Base-by-base conservation (phyloP, 2,888 invertebrate species). In the Apodemia hepburni region DNA sequence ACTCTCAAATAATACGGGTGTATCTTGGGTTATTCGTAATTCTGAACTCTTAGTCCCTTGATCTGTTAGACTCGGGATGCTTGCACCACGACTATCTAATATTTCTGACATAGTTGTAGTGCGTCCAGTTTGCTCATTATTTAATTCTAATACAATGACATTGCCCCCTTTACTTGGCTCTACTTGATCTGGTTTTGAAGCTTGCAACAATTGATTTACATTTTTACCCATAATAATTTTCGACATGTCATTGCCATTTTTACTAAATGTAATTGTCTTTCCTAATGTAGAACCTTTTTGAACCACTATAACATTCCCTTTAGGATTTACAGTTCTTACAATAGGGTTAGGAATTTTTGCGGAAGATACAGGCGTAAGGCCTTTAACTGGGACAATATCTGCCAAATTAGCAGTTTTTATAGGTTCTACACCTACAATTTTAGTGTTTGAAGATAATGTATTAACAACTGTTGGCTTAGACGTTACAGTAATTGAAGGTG, bases 251-350 rank as follows among this genome's bases (percentile, higher is more conserved):
- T 82, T 89, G 11, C 85, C 85, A 69, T 89, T 91, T 74, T 91
- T 92, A 0, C 89, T 80, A 65, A 92, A 89, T 15, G 87, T 78
- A 65, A 92, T 73, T 9, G 90, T 83, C 78, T 92, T 92, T 58
- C 92, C 92, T 73, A 92, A 80, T 35, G 92, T 79, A 27, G 91
- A 84, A 54, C 93, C 93, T 74, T 94, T 94, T 73, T 93, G 93
- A 33, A 94, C 92, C 27, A 94, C 92, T 69, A 94, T 93, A 29
- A 94, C 87, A 73, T 92, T 93, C 61, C 93, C 92, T 78, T 93
- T 94, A 29, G 89, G 78, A 68, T 81, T 87, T 58, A 84, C 79
- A 22, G 89, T 84, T 66, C 92, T 77, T 27, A 90, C 81, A 60
- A 92, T 88, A 1, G 92, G 89, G 70, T 87, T 89, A 7, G 82